phyloP scores from a whole-genome alignment of 2,797 vertebrate species.

The Macrochelys suwanniensis region DNA sequence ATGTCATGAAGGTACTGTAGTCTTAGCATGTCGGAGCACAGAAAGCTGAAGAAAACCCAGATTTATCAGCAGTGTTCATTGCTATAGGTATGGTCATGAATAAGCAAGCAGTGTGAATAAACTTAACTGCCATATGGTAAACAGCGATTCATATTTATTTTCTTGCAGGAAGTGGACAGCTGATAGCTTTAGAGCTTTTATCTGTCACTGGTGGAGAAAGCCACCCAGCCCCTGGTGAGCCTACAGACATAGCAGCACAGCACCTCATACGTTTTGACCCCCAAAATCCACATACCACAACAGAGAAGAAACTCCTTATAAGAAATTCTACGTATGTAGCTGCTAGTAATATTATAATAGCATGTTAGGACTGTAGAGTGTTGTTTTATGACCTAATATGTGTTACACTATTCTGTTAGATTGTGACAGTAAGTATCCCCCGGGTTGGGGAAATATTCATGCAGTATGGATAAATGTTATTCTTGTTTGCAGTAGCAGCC shows the following conservation, averaged over 20 bases:
- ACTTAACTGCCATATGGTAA: background rate
- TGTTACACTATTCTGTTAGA: background rate
- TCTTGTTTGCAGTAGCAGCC: background rate
- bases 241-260: constrained; percentile 84
- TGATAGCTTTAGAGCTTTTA: constrained; percentile 87
- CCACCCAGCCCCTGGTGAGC: constrained; percentile 79
- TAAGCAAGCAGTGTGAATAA: background rate
- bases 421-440: background rate
- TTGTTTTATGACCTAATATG: background rate
- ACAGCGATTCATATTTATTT: constrained; percentile 37
- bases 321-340: constrained; percentile 89
- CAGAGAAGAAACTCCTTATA: constrained; percentile 85
- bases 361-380: background rate
- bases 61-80: background rate
- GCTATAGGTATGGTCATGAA: background rate
- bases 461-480: background rate
- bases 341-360: background rate
- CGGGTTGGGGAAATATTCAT: background rate
- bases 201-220: constrained; percentile 84
- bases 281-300: constrained; percentile 82
- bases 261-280: constrained; percentile 87
- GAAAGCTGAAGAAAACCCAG: constrained; percentile 1
- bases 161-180: constrained; percentile 87
- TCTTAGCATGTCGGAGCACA: background rate
- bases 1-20: background rate